phyloP scores from a whole-genome alignment of 2,888 invertebrate genomes.

The Tachystola acroxantha region DNA sequence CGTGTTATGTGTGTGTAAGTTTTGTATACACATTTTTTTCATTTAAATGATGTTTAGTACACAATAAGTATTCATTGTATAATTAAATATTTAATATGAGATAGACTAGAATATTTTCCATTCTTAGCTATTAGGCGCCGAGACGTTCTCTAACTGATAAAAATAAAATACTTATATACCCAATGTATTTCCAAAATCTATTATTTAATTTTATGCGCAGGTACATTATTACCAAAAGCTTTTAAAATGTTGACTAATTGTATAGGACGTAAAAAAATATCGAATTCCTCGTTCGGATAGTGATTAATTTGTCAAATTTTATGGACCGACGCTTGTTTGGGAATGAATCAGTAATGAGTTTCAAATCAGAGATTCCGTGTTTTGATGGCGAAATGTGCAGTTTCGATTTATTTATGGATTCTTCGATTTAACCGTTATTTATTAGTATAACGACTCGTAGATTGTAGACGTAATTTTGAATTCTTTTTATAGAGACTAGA shows the following conservation, averaged over 20 bases:
- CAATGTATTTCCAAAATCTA: slow-evolving; percentile 13
- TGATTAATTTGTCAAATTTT: slow-evolving; percentile 40
- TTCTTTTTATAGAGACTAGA: neutral
- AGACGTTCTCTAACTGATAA: slow-evolving; percentile 14
- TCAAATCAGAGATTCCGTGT: slow-evolving; percentile 20
- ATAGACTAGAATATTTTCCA: too few relatives aligned
- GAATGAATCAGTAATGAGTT: slow-evolving; percentile 33
- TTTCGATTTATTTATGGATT: slow-evolving; percentile 12
- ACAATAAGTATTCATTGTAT: too few relatives aligned
- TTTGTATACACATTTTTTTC: too few relatives aligned
- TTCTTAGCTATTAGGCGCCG: too few relatives aligned
- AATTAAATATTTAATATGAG: too few relatives aligned
- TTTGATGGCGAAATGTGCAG: slow-evolving; percentile 17
- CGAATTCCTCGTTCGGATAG: slow-evolving; percentile 24
- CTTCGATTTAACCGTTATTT: slow-evolving; percentile 6
- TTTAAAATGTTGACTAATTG: slow-evolving; percentile 33
- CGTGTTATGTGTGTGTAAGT: too few relatives aligned
- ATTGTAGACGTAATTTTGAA: neutral
- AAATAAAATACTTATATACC: slow-evolving; percentile 13
- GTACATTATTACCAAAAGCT: slow-evolving; percentile 16
- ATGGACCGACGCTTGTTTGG: slow-evolving; percentile 28
- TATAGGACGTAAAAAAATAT: slow-evolving; percentile 23
- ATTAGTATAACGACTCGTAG: neutral
- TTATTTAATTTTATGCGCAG: slow-evolving; percentile 8
- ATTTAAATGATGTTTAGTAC: too few relatives aligned